Percentiles rank a stretch among this genome's conserved stretches.
phyloP scores from a whole-genome alignment of 2,888 invertebrate species.

The Limnephilus lunatus region DNA sequence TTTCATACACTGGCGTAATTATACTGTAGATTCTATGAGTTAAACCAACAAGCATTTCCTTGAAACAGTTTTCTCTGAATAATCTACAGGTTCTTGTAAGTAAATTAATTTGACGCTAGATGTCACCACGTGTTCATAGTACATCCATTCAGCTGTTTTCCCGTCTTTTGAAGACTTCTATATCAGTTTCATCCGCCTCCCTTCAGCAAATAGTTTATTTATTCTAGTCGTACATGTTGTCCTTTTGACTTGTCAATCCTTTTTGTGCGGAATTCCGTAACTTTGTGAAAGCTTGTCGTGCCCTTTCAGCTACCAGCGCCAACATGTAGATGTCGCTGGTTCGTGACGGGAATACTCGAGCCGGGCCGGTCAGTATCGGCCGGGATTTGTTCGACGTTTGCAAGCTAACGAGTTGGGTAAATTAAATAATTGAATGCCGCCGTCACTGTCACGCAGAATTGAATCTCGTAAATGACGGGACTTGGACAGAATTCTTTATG shows the following conservation, averaged over 20 bases:
- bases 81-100: background rate
- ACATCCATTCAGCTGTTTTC: background rate
- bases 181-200: constrained; percentile 18
- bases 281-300: constrained; percentile 49
- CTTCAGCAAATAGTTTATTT: constrained; percentile 37
- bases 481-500: background rate
- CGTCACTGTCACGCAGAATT: background rate
- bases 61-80: background rate
- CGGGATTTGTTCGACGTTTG: background rate
- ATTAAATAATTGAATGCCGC: background rate
- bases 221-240: constrained; percentile 39
- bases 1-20: too few species aligned
- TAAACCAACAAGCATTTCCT: too few species aligned
- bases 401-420: constrained; percentile 2
- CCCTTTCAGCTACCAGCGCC: constrained; percentile 4
- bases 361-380: background rate
- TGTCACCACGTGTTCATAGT: background rate
- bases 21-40: too few species aligned
- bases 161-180: background rate
- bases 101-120: background rate
- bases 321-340: constrained; percentile 14
- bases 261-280: constrained; percentile 44
- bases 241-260: constrained; percentile 53
- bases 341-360: constrained; percentile 13
- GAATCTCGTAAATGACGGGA: background rate